These are phyloP conservation scores for Ptychadena robeensis DNA, from an alignment of 2,797 vertebrate species.

Conservation along the genomic window DNA sequence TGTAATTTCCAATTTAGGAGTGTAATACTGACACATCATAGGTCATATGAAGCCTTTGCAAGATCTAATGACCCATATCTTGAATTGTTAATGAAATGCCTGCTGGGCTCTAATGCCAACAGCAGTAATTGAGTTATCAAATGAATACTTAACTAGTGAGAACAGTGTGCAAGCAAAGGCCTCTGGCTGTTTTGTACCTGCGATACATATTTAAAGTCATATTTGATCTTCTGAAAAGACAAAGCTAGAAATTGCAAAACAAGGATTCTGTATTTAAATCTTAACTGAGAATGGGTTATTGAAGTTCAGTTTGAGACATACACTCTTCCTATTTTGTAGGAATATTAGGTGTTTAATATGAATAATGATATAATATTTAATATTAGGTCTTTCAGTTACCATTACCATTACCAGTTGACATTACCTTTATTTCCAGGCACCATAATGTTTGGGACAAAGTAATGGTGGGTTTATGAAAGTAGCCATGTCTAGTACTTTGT, in stretches of 20 bases:
- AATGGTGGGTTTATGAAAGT: too few species aligned
- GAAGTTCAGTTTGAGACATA: background rate
- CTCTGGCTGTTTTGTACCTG: conserved; percentile 26
- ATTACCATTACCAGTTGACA: too few species aligned
- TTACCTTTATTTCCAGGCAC: too few species aligned
- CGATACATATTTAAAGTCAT: conserved; percentile 40
- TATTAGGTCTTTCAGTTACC: too few species aligned
- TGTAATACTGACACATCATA: conserved; percentile 50
- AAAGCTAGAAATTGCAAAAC: conserved; percentile 9
- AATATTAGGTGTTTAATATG: too few species aligned
- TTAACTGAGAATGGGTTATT: background rate
- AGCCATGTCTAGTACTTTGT: too few species aligned
- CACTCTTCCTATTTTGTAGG: too few species aligned
- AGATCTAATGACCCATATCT: conserved; percentile 57
- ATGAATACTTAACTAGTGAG: conserved; percentile 56
- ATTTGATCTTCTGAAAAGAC: conserved; percentile 21
- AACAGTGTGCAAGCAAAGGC: conserved; percentile 32
- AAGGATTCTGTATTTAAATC: background rate
- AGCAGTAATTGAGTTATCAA: conserved; percentile 60
- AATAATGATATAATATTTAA: too few species aligned
- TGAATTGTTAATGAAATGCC: conserved; percentile 57
- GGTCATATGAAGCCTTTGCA: conserved; percentile 48
- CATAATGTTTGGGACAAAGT: too few species aligned
- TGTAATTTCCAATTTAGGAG: conserved; percentile 50
- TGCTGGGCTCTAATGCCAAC: conserved; percentile 51